Conservation (phyloP, 2,888 invertebrate species). For the Plebejus anna region DNA sequence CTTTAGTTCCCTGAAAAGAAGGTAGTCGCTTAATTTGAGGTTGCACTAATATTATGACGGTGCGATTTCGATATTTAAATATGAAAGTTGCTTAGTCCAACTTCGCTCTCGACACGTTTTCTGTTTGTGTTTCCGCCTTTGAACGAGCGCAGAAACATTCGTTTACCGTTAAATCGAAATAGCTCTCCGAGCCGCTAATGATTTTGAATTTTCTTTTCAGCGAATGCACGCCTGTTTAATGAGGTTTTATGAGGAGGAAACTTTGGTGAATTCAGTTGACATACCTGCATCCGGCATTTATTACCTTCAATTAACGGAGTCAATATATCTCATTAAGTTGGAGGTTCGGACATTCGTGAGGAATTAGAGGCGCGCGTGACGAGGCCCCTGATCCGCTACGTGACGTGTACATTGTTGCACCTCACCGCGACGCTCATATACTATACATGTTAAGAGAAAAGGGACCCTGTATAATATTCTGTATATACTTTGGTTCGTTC, state of each 20-base stretch:
- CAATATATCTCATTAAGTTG: conserved; percentile 33
- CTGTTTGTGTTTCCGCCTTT: conserved; percentile 16
- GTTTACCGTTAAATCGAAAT: not conserved
- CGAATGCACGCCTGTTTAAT: not conserved
- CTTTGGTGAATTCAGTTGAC: not conserved
- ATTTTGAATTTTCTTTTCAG: conserved; percentile 18
- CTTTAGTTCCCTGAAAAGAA: conserved; percentile 73
- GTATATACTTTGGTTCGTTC: not conserved
- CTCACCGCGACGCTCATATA: not conserved
- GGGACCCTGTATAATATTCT: not conserved
- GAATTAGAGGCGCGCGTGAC: conserved; percentile 49
- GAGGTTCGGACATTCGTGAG: conserved; percentile 62
- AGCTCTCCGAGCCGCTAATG: not conserved
- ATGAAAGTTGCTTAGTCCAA: conserved; percentile 21
- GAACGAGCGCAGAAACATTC: conserved; percentile 4
- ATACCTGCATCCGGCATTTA: conserved; percentile 1
- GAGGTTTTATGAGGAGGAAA: not conserved
- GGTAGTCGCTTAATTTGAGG: conserved; percentile 52
- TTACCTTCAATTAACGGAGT: conserved; percentile 1
- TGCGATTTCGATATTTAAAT: conserved; percentile 26
- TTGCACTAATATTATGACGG: conserved; percentile 34
- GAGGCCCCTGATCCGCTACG: conserved; percentile 56
- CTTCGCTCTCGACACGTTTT: conserved; percentile 9
- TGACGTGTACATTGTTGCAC: conserved; percentile 36
- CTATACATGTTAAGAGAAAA: not conserved